A percentile compares a stretch with the other conserved stretches of the same genome.
These are phyloP conservation scores for Sebastes kiyomatsui DNA, from an alignment of 2,797 vertebrate species.

Conservation along the genomic window DNA sequence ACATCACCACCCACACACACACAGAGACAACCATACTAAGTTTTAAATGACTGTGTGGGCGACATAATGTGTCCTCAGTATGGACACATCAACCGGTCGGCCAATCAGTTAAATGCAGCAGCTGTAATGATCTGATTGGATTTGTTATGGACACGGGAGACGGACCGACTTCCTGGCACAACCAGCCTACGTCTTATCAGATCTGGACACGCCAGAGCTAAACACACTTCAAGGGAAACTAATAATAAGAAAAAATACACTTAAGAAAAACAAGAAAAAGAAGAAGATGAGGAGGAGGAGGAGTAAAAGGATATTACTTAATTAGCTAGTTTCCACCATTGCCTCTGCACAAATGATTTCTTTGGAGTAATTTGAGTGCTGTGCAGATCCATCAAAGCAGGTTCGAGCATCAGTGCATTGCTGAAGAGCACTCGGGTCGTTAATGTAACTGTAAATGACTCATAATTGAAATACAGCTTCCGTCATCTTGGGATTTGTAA, in stretches of 20 bases:
- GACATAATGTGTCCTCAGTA: conserved; percentile 6
- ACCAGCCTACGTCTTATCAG: not conserved
- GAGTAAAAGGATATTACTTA: not conserved
- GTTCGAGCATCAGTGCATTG: not conserved
- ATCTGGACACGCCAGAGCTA: not conserved
- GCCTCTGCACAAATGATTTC: not conserved
- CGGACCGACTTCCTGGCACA: conserved; percentile 4
- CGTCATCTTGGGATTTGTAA: not conserved
- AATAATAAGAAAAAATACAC: not conserved
- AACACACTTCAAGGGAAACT: not conserved
- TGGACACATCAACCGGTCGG: conserved; percentile 12
- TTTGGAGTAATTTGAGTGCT: not conserved
- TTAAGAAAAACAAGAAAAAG: not conserved
- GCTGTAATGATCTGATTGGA: conserved; percentile 25
- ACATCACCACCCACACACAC: not conserved
- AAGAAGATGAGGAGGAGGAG: not conserved
- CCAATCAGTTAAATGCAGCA: conserved; percentile 4
- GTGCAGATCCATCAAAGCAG: not conserved
- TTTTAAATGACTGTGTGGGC: conserved; percentile 10
- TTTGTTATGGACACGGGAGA: conserved; percentile 10
- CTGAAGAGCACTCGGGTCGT: not conserved
- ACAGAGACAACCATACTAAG: not conserved
- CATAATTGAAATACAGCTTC: not conserved
- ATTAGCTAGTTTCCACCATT: not conserved
- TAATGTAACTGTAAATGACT: not conserved